These are phyloP conservation scores for Drosophila pseudoananassae DNA, from an alignment of 1,140 invertebrate genomes.

Conservation along the genomic window DNA sequence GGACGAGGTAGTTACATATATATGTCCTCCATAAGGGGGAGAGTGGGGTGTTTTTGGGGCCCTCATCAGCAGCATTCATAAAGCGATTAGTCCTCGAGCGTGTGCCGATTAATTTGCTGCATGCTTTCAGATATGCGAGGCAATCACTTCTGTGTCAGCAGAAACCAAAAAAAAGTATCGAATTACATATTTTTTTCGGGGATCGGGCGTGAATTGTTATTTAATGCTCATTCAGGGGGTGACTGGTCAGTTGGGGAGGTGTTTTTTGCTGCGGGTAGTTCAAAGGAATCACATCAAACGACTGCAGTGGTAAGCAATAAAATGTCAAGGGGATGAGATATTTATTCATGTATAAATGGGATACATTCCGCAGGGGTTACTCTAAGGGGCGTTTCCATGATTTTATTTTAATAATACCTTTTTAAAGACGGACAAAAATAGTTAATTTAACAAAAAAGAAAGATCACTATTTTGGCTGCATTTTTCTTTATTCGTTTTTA, in stretches of 20 bases:
- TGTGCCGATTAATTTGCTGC: constrained; percentile 71
- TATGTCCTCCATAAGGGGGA: constrained; percentile 10
- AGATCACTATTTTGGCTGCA: background rate
- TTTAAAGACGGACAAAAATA: too few relatives aligned
- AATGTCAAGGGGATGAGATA: constrained; percentile 26
- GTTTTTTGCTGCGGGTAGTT: constrained; percentile 30
- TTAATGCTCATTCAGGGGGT: constrained; percentile 43
- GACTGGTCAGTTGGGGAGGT: constrained; percentile 37
- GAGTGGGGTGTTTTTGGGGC: constrained; percentile 18
- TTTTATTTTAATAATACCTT: too few relatives aligned
- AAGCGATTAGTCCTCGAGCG: constrained; percentile 70
- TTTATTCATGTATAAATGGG: constrained; percentile 27
- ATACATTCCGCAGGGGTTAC: constrained; percentile 11
- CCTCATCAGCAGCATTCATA: constrained; percentile 71
- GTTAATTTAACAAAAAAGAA: background rate
- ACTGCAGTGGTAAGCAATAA: constrained; percentile 34
- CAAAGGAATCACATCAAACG: constrained; percentile 48
- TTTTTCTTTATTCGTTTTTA: background rate
- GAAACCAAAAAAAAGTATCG: constrained; percentile 50
- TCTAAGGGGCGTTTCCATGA: background rate
- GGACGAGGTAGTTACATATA: background rate
- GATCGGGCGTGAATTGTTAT: constrained; percentile 45
- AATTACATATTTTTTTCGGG: constrained; percentile 44
- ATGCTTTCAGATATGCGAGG: constrained; percentile 53
- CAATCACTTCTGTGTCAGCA: constrained; percentile 32